Conservation (phyloP, 2,797 vertebrate genomes). For the Tenualosa thibaudeaui region DNA sequence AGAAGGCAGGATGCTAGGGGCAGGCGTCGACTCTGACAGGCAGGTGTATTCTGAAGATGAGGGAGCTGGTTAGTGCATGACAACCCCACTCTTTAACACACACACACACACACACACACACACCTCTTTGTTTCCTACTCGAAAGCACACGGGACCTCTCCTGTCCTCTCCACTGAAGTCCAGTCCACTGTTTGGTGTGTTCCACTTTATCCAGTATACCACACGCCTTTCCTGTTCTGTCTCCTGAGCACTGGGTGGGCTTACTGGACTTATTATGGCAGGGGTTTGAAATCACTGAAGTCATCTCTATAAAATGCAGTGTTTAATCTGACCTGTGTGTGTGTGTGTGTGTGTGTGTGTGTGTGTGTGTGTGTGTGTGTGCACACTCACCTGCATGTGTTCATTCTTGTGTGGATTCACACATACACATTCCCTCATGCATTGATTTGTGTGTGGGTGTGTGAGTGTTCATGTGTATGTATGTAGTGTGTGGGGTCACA, state of each 20-base stretch:
- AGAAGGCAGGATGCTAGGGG: conserved; percentile 43
- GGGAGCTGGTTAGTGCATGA: conserved; percentile 13
- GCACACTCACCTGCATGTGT: background rate
- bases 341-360: background rate
- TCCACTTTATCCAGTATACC: too few relatives aligned
- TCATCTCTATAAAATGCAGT: background rate
- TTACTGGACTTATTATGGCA: background rate
- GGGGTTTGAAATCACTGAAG: background rate
- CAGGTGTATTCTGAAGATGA: background rate
- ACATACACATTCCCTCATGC: too few relatives aligned
- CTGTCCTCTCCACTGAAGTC: background rate
- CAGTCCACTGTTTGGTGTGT: background rate
- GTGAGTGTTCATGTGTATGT: background rate
- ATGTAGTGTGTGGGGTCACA: background rate
- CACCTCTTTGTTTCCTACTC: background rate
- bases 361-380: background rate
- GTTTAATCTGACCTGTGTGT: background rate
- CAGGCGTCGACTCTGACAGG: conserved; percentile 17
- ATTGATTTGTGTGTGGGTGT: background rate
- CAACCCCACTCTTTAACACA: background rate
- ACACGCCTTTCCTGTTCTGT: too few relatives aligned
- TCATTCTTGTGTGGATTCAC: background rate
- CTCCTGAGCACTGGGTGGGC: background rate
- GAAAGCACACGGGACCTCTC: background rate
- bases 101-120: background rate